phyloP scores from a whole-genome alignment of 1,140 invertebrate species.

The Sesamia nonagrioides region DNA sequence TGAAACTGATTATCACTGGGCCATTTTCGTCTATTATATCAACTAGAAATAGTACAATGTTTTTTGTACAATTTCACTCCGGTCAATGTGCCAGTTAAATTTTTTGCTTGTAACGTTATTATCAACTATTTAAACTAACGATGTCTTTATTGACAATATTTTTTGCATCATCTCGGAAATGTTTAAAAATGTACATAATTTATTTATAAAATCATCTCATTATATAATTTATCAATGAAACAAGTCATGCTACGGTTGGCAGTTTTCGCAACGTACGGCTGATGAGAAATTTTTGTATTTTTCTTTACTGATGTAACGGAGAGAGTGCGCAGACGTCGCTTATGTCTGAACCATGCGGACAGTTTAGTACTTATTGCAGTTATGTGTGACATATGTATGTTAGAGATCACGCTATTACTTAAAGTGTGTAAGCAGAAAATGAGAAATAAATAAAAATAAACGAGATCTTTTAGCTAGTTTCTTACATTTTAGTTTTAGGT shows the following conservation, averaged over 20 bases:
- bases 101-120: no score
- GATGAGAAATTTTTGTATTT: slow-evolving; percentile 46
- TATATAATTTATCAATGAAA: slow-evolving; percentile 38
- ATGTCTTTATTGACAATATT: neutral
- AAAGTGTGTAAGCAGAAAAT: neutral
- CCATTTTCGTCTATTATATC: no score
- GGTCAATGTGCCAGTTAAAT: no score
- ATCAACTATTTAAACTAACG: no score
- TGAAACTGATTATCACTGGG: no score
- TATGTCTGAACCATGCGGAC: slow-evolving; percentile 12
- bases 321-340: slow-evolving; percentile 19
- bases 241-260: slow-evolving; percentile 23
- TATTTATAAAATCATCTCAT: neutral
- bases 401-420: slow-evolving; percentile 13
- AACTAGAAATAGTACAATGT: no score
- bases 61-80: no score
- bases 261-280: slow-evolving; percentile 36
- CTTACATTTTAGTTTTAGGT: no score
- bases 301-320: slow-evolving; percentile 45
- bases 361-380: slow-evolving; percentile 4
- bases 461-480: neutral
- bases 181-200: neutral
- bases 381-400: slow-evolving; percentile 23
- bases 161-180: neutral
- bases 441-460: neutral